These are phyloP conservation scores for Siderastrea siderea DNA, from an alignment of 92 coral and sea anemone species.

Conservation along the genomic window DNA sequence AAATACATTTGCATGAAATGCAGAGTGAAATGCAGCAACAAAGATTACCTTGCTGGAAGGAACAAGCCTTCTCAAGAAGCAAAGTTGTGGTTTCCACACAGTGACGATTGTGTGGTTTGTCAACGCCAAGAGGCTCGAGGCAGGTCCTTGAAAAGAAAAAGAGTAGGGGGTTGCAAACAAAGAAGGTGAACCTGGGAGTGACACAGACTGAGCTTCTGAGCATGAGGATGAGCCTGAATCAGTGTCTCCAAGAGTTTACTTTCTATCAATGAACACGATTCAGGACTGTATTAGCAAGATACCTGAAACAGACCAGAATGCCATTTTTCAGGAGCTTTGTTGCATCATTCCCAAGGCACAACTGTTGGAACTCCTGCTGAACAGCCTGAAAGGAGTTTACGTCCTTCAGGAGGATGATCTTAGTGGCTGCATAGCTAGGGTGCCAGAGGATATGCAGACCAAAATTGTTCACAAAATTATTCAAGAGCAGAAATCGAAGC, in stretches of 20 bases:
- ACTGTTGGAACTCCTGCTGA: not conserved
- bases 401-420: not conserved
- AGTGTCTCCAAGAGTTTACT: not conserved
- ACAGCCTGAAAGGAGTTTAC: not conserved
- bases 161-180: not conserved
- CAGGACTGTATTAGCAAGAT: not conserved
- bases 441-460: too few relatives aligned
- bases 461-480: too few relatives aligned
- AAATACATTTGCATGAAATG: too few relatives aligned
- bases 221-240: not conserved
- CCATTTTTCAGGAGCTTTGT: conserved; percentile 7
- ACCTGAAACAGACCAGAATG: not conserved
- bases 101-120: too few relatives aligned
- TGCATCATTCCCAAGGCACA: not conserved
- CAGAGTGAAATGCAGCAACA: too few relatives aligned
- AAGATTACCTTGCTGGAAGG: too few relatives aligned
- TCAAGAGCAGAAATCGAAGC: too few relatives aligned
- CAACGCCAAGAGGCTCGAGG: too few relatives aligned
- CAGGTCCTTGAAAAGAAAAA: too few relatives aligned
- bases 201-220: not conserved
- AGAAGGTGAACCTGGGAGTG: not conserved
- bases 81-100: too few relatives aligned
- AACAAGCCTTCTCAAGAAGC: too few relatives aligned
- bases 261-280: not conserved
- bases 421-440: too few relatives aligned